Evolutionary conservation across 2,888 invertebrate genomes (phyloP).

Genomic region (Argynnis bischoffii): DNA sequence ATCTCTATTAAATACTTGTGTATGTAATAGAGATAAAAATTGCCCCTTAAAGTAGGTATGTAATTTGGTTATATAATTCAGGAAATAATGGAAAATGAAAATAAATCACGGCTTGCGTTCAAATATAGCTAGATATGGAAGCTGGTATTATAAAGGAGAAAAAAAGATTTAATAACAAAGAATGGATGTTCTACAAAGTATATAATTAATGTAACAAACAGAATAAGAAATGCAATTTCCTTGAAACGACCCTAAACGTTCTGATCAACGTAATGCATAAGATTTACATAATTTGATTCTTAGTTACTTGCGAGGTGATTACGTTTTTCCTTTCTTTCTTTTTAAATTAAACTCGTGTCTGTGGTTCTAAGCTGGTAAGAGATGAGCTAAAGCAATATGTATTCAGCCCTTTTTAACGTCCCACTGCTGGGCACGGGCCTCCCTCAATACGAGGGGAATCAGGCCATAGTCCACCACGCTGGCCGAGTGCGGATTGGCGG

Average conservation of each 20-base stretch:
- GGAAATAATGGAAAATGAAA: no score
- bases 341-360: not conserved
- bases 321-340: conserved; percentile 9
- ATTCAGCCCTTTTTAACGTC: no score
- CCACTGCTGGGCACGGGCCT: no score
- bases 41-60: no score
- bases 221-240: conserved; percentile 15
- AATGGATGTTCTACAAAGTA: conserved; percentile 3
- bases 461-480: no score
- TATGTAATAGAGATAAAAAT: no score
- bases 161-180: conserved; percentile 4
- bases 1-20: no score
- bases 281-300: conserved; percentile 23
- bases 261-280: conserved; percentile 20
- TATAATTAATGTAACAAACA: conserved; percentile 5
- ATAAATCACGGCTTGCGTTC: no score
- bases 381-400: not conserved
- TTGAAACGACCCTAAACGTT: conserved; percentile 4
- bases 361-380: conserved; percentile 1
- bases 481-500: no score
- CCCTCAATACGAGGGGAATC: no score
- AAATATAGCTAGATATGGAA: no score
- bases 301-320: conserved; percentile 9
- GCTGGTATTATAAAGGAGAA: conserved; percentile 1
- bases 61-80: no score